phyloP scores from a whole-genome alignment of 2,888 invertebrate species.

The Notocelia uddmanniana region DNA sequence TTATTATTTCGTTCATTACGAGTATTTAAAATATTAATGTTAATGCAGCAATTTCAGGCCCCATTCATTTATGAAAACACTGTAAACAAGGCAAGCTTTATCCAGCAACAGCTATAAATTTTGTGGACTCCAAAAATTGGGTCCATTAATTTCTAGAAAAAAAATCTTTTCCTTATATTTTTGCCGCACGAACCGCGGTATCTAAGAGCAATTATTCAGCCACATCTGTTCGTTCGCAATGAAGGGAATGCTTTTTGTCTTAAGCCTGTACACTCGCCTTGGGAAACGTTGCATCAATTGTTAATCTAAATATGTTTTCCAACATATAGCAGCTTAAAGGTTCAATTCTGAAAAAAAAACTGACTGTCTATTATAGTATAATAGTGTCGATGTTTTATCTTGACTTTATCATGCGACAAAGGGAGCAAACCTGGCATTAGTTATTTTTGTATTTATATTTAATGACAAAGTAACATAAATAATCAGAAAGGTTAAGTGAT shows the following conservation, averaged over 20 bases:
- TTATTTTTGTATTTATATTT: no score
- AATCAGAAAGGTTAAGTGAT: no score
- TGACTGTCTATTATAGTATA: background rate
- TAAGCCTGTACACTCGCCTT: constrained; percentile 43
- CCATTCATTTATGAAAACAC: background rate
- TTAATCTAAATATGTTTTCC: constrained; percentile 3
- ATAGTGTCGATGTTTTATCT: background rate
- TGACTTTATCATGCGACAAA: background rate
- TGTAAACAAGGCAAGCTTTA: constrained; percentile 26
- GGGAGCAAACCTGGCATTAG: no score
- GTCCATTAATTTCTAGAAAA: constrained; percentile 43
- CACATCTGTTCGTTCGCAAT: constrained; percentile 74
- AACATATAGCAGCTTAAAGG: background rate
- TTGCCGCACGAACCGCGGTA: constrained; percentile 45
- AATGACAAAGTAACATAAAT: no score
- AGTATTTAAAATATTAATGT: background rate
- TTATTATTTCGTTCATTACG: no score
- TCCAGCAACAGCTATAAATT: constrained; percentile 30
- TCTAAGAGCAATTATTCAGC: constrained; percentile 66
- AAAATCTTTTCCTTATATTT: constrained; percentile 45
- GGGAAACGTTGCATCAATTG: background rate
- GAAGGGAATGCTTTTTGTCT: constrained; percentile 55
- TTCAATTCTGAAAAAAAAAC: background rate
- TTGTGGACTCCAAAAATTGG: constrained; percentile 33
- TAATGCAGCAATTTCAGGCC: background rate